A percentile compares a stretch with the other conserved stretches of the same genome.
Evolutionary conservation across 2,888 invertebrate species (phyloP).

Genomic region (Parapristionchus giblindavisi): DNA sequence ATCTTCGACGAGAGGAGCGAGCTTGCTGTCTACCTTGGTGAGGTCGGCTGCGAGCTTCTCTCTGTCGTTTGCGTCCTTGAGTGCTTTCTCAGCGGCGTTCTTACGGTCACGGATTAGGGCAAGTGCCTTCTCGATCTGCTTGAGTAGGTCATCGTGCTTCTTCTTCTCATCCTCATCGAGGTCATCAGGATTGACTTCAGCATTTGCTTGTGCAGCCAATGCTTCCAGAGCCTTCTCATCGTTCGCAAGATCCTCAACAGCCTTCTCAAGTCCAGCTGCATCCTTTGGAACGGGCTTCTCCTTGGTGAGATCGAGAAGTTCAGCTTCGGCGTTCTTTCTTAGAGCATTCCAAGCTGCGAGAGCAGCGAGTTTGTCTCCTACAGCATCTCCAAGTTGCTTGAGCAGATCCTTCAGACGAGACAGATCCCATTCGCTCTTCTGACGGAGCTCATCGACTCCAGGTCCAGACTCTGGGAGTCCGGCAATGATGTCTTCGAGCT

Average conservation of each 20-base stretch:
- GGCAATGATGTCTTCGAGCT: constrained; percentile 48
- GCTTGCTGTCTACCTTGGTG: constrained; percentile 38
- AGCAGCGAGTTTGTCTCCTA: constrained; percentile 55
- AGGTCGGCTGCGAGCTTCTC: constrained; percentile 15
- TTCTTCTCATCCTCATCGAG: constrained; percentile 32
- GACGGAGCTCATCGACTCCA: constrained; percentile 38
- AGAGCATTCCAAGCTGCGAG: constrained; percentile 53
- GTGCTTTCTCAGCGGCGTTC: constrained; percentile 43
- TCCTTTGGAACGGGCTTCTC: constrained; percentile 23
- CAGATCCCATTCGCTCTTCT: constrained; percentile 51
- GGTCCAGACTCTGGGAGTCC: constrained; percentile 38
- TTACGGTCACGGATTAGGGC: constrained; percentile 20
- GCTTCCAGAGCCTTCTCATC: constrained; percentile 28
- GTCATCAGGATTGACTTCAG: constrained; percentile 37
- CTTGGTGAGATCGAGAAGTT: constrained; percentile 40
- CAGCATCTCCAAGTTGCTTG: constrained; percentile 46
- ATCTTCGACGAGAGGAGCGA: constrained; percentile 48
- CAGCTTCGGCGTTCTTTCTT: constrained; percentile 51
- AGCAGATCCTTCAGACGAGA: constrained; percentile 51
- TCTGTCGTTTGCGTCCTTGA: constrained; percentile 45
- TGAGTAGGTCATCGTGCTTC: constrained; percentile 18
- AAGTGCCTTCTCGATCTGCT: constrained; percentile 30
- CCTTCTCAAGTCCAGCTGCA: constrained; percentile 33
- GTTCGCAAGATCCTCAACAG: constrained; percentile 27
- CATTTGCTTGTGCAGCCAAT: constrained; percentile 18